phyloP scores from a whole-genome alignment of 2,888 invertebrate genomes.

The Patella ulyssiponensis region DNA sequence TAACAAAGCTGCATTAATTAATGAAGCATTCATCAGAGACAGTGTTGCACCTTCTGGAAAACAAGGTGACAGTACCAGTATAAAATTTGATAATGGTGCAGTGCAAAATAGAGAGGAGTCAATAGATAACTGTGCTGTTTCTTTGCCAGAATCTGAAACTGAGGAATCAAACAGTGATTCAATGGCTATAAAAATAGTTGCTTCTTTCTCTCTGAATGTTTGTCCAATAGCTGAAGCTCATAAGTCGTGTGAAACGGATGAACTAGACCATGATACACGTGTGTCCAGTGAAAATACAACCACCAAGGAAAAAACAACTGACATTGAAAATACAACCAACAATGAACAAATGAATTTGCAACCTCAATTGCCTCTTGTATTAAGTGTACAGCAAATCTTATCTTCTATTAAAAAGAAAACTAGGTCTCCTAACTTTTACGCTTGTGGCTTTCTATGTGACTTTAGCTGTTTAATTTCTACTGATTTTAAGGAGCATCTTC shows the following conservation, averaged over 20 bases:
- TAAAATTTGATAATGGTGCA: no score
- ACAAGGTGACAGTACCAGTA: no score
- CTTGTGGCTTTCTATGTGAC: constrained; percentile 60
- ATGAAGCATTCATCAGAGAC: no score
- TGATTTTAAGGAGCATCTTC: constrained; percentile 54
- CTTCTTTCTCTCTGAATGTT: constrained; percentile 37
- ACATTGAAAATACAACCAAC: neutral
- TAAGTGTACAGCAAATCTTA: constrained; percentile 1
- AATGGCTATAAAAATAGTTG: constrained; percentile 38
- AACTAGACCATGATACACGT: neutral
- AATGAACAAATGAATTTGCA: constrained; percentile 16
- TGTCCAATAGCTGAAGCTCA: constrained; percentile 4
- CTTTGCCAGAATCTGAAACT: no score
- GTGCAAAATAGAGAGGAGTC: no score
- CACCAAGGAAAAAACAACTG: neutral
- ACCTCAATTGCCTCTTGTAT: constrained; percentile 10
- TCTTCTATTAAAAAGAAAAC: neutral
- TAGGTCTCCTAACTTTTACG: constrained; percentile 48
- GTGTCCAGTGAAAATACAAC: neutral
- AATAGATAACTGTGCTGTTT: no score
- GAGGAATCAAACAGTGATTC: neutral
- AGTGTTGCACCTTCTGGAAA: no score
- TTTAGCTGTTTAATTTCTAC: constrained; percentile 50
- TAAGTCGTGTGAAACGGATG: neutral
- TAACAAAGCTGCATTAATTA: no score